These are phyloP conservation scores for Ciconia stormi DNA, from an alignment of 2,113 vertebrate species.

Conservation along the genomic window DNA sequence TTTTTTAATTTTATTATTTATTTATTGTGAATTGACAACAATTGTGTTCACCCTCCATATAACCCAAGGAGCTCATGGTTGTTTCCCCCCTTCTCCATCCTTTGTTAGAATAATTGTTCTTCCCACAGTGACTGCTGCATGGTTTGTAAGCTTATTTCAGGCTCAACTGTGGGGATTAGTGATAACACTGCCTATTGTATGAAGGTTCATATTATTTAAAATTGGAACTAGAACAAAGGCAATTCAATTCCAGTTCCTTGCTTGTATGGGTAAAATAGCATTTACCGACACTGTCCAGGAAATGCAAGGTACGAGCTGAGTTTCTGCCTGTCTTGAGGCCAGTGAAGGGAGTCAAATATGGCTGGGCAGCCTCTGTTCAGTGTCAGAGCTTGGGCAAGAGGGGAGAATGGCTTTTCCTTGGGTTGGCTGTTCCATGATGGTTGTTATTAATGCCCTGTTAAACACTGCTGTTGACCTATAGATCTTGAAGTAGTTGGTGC, in stretches of 20 bases:
- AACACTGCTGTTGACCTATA: background rate
- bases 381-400: background rate
- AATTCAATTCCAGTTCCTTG: constrained; percentile 37
- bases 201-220: constrained; percentile 72
- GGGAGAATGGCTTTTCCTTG: background rate
- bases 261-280: background rate
- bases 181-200: constrained; percentile 66
- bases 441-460: fast-evolving
- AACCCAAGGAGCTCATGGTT: constrained; percentile 34
- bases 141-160: constrained; percentile 72
- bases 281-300: background rate
- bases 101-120: constrained; percentile 74
- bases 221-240: constrained; percentile 68
- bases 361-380: background rate
- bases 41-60: constrained; percentile 8
- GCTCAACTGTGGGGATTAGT: constrained; percentile 66
- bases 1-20: background rate
- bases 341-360: background rate
- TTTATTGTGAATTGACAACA: constrained; percentile 60
- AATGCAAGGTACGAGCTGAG: constrained; percentile 4
- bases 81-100: background rate
- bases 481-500: background rate
- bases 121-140: constrained; percentile 63
- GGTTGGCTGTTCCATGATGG: too few species aligned
- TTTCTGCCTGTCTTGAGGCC: background rate